These are phyloP conservation scores for Nephrotoma appendiculata DNA, from an alignment of 2,888 invertebrate genomes.

Conservation along the genomic window DNA sequence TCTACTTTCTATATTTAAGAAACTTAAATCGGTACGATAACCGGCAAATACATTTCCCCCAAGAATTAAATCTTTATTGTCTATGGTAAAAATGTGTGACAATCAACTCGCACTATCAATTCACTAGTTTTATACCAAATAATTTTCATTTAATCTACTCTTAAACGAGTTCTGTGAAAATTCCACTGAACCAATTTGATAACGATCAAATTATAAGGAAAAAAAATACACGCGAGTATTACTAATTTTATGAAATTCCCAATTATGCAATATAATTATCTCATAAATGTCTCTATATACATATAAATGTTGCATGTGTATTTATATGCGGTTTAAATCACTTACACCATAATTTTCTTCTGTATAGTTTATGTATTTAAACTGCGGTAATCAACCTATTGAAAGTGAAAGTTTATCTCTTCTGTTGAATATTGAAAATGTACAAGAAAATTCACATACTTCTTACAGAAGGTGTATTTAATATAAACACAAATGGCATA, in stretches of 20 bases:
- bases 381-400: neutral
- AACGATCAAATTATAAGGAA: too few relatives aligned
- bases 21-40: too few relatives aligned
- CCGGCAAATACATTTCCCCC: too few relatives aligned
- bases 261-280: neutral
- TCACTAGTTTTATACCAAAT: too few relatives aligned
- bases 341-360: neutral
- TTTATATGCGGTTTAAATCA: neutral
- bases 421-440: neutral
- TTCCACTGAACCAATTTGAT: neutral
- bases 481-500: neutral
- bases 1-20: too few relatives aligned
- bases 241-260: neutral
- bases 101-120: too few relatives aligned
- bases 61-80: too few relatives aligned
- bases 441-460: neutral
- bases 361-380: neutral
- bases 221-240: neutral
- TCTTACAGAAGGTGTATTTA: neutral
- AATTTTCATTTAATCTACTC: too few relatives aligned
- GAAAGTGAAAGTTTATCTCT: neutral
- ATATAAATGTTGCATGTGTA: neutral
- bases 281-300: neutral
- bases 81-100: too few relatives aligned
- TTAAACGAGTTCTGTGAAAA: neutral